Conservation (phyloP, 2,888 invertebrate genomes). For the Plagodis pulveraria region DNA sequence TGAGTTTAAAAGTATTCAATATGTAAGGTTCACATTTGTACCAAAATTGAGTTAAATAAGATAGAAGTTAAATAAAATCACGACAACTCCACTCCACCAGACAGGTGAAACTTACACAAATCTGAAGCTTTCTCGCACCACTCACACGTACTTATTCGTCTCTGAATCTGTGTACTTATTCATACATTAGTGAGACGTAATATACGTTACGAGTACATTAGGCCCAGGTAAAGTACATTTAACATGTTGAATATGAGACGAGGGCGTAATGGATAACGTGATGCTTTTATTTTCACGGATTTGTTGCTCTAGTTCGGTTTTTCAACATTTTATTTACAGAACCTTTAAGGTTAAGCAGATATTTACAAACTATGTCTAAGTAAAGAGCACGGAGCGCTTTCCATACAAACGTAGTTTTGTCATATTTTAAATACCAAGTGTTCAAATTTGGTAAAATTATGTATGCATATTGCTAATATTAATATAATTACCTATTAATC, state of each 20-base stretch:
- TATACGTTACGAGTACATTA: constrained; percentile 27
- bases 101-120: not conserved
- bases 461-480: no score
- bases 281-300: constrained; percentile 13
- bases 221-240: constrained; percentile 26
- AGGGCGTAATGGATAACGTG: constrained; percentile 22
- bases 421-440: no score
- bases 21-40: no score
- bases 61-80: no score
- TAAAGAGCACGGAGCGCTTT: no score
- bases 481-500: no score
- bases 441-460: no score
- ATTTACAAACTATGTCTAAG: no score
- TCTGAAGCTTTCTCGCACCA: not conserved
- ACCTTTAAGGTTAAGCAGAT: not conserved
- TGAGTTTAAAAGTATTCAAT: no score
- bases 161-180: constrained; percentile 5
- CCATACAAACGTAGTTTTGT: no score
- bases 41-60: no score
- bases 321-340: not conserved
- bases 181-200: constrained; percentile 24
- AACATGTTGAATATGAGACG: constrained; percentile 25
- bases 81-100: no score
- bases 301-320: not conserved
- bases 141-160: not conserved